Base-by-base conservation (phyloP, 2,113 vertebrate species). In the Atractosteus spatula region DNA sequence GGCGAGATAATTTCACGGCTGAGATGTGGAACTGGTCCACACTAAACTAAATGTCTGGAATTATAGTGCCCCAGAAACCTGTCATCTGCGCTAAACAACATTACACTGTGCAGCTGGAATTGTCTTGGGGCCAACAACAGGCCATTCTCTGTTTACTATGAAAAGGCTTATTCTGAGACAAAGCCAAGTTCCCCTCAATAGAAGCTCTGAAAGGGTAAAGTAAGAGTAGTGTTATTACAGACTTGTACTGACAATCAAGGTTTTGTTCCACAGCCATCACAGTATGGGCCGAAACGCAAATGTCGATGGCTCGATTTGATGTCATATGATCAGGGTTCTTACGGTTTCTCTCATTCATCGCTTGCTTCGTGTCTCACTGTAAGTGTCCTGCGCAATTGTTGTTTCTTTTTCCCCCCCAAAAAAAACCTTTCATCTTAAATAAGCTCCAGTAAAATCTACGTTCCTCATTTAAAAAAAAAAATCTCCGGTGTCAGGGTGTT, bases 61-160 rank as follows among this genome's bases (percentile, higher is more conserved):
- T 3, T 3, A 29, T 29, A 29, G 7, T 66, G 64, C 62, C 63
- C 55, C 14, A 29, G 10, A 14, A 67, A 42, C 41, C 54, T 14
- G 64, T 41, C 63, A 67, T 56, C 13, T 29, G 47, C n/a, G n/a
- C 41, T 12, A 72, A 29, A 42, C 42, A 41, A 56, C 41, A 56
- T 66, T 66, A 43, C 17, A 45, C 45, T 45, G 43, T 13, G 42
- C 29, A 42, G 41, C 41, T 29, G 41, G 51, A 67, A 66, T 16
- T 16, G 41, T 14, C 47, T 65, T 69, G 5, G 44, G 63, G 41
- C 64, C 55, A 45, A 72, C 63, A 59, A 72, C 29, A 65, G 63
- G 10, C 11, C 29, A 41, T 66, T 66, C 63, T 71, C 62, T 72
- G 62, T 72, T 66, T 66, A 72, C 71, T 72, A 56, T 59, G 55